phyloP scores from a whole-genome alignment of 2,797 vertebrate genomes.

The Diplodus puntazzo region DNA sequence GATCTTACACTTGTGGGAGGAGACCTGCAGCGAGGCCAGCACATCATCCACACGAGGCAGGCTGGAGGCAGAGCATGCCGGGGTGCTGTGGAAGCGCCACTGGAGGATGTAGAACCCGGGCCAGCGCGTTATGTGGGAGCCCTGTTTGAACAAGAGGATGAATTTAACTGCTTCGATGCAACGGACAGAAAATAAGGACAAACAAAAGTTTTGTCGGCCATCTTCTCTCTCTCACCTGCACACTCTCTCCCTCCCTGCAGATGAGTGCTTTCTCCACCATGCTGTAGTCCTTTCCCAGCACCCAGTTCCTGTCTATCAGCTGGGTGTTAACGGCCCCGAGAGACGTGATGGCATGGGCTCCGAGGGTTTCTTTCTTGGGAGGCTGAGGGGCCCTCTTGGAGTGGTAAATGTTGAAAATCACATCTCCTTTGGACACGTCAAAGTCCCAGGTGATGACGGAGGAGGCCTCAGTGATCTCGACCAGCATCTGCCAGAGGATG shows the following conservation, averaged over 20 bases:
- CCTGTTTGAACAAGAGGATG: constrained; percentile 79
- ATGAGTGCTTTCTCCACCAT: constrained; percentile 92
- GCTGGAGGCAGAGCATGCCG: constrained; percentile 90
- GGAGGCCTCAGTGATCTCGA: constrained; percentile 93
- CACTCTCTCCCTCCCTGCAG: constrained; percentile 95
- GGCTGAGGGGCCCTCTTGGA: constrained; percentile 91
- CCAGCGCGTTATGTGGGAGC: constrained; percentile 96
- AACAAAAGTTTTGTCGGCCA: not conserved
- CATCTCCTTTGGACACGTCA: constrained; percentile 94
- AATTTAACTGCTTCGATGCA: not conserved
- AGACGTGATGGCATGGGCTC: constrained; percentile 87
- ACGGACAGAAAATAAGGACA: not conserved
- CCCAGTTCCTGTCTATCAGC: constrained; percentile 92
- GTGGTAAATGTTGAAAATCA: constrained; percentile 95
- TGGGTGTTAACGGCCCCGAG: constrained; percentile 88
- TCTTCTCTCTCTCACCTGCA: constrained; percentile 87
- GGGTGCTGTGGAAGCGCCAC: constrained; percentile 92
- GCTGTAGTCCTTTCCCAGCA: constrained; percentile 94
- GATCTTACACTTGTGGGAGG: constrained; percentile 97
- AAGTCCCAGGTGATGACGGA: constrained; percentile 99
- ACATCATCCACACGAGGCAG: constrained; percentile 94
- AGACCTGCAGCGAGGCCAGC: constrained; percentile 94
- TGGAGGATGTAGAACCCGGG: constrained; percentile 97
- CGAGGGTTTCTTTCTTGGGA: constrained; percentile 88
- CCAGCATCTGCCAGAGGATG: constrained; percentile 84